Percentiles rank a stretch among this genome's conserved stretches.
These are phyloP conservation scores for Cydia pomonella DNA, from an alignment of 1,140 invertebrate genomes.

Conservation along the genomic window DNA sequence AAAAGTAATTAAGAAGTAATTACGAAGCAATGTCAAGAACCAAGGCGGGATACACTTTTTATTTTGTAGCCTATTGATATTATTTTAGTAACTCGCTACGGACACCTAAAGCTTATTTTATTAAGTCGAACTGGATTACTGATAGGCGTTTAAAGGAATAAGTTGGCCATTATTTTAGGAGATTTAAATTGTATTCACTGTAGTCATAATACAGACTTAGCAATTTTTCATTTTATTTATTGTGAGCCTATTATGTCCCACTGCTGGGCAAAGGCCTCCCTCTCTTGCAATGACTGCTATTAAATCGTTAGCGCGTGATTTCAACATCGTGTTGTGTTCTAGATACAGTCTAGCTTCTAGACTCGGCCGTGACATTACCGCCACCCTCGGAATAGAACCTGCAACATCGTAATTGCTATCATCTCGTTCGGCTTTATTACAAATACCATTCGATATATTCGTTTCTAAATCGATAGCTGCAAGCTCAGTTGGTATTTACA, in stretches of 20 bases:
- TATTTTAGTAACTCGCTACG: not conserved
- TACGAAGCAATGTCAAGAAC: not conserved
- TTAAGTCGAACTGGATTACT: too few relatives aligned
- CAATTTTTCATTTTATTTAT: too few relatives aligned
- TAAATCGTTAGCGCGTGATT: slow-evolving; percentile 9
- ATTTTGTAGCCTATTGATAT: not conserved
- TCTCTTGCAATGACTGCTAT: not conserved
- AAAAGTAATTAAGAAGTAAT: slow-evolving; percentile 32
- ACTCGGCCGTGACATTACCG: slow-evolving; percentile 13
- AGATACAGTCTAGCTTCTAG: slow-evolving; percentile 15
- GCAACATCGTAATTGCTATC: not conserved
- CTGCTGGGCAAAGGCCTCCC: too few relatives aligned
- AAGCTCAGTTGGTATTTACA: slow-evolving; percentile 25
- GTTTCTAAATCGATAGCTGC: slow-evolving; percentile 14
- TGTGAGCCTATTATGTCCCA: too few relatives aligned
- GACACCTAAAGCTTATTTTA: too few relatives aligned
- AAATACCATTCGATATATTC: slow-evolving; percentile 18
- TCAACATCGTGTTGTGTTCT: slow-evolving; percentile 1
- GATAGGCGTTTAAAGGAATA: too few relatives aligned
- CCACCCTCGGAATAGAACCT: not conserved
- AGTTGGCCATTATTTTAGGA: too few relatives aligned
- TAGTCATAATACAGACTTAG: too few relatives aligned
- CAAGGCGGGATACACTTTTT: not conserved
- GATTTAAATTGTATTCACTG: too few relatives aligned
- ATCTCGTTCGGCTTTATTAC: slow-evolving; percentile 18